Percentiles rank a stretch among this genome's conserved stretches.
Evolutionary conservation across 2,113 vertebrate genomes (phyloP).

Genomic region (Tyrannus savana): DNA sequence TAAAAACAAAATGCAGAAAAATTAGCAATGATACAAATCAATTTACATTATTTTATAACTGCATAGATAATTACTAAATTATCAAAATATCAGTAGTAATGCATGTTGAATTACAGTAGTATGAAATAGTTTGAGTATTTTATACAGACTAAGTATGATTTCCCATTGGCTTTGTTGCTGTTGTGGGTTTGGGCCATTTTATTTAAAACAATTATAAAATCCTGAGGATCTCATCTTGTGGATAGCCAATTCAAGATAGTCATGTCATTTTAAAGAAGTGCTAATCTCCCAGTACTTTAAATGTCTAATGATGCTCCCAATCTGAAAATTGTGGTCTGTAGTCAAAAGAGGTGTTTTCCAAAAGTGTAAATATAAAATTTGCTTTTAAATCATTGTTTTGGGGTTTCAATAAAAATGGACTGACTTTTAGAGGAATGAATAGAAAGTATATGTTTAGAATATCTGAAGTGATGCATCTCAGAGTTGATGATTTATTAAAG

Average conservation of each 20-base stretch:
- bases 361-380: not conserved
- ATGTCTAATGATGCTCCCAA: not conserved
- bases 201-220: not conserved
- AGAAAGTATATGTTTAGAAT: not conserved
- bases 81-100: constrained; percentile 34
- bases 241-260: not conserved
- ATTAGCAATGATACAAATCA: constrained; percentile 33
- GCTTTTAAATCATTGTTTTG: not conserved
- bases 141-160: not conserved
- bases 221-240: not conserved
- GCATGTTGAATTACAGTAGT: not conserved
- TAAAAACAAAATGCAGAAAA: constrained; percentile 25
- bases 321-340: not conserved
- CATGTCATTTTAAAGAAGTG: not conserved
- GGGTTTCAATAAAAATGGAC: not conserved
- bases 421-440: not conserved
- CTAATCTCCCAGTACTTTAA: not conserved
- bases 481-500: not conserved
- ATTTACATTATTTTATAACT: constrained; percentile 36
- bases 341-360: not conserved
- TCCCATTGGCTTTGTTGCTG: not conserved
- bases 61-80: constrained; percentile 12
- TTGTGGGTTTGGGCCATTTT: not conserved
- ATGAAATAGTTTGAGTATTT: not conserved
- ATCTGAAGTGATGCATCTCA: not conserved